Evolutionary conservation across 53 echinoderm and acorn worm species (phyloP).

Genomic region (Antedon mediterranea): DNA sequence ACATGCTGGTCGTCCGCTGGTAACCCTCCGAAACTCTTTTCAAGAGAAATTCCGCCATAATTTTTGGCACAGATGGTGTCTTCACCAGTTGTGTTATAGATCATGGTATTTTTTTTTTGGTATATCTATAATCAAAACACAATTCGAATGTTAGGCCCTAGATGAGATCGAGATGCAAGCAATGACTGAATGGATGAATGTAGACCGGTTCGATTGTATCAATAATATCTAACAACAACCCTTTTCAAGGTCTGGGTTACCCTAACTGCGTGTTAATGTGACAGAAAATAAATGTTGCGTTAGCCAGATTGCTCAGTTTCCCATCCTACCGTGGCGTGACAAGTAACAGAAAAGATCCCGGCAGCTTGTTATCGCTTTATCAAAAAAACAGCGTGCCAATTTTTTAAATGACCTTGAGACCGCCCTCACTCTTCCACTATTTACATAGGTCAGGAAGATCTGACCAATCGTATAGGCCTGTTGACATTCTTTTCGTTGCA

Average conservation of each 20-base stretch:
- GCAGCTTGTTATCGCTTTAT: neutral
- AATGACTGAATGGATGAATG: neutral
- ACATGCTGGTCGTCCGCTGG: neutral
- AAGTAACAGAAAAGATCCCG: neutral
- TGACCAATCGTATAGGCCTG: constrained; percentile 1
- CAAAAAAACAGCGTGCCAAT: neutral
- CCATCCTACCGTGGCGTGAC: neutral
- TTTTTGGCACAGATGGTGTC: constrained; percentile 1
- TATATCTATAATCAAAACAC: neutral
- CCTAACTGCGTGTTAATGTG: neutral
- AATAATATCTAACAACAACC: neutral
- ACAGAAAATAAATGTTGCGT: neutral
- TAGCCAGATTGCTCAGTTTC: neutral
- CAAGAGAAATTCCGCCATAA: neutral
- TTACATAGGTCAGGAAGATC: neutral
- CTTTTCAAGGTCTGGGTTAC: neutral
- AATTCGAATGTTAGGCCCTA: too few relatives aligned
- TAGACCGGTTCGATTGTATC: neutral
- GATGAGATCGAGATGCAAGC: neutral
- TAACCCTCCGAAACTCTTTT: neutral
- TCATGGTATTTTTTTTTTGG: neutral
- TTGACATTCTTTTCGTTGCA: constrained; percentile 1
- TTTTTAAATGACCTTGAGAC: neutral
- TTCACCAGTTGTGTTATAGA: constrained; percentile 1
- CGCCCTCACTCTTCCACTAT: neutral